Evolutionary conservation across 2,797 vertebrate species (phyloP), one percentile per base, ranked within the genome.

Genomic region (Amblyraja radiata): DNA sequence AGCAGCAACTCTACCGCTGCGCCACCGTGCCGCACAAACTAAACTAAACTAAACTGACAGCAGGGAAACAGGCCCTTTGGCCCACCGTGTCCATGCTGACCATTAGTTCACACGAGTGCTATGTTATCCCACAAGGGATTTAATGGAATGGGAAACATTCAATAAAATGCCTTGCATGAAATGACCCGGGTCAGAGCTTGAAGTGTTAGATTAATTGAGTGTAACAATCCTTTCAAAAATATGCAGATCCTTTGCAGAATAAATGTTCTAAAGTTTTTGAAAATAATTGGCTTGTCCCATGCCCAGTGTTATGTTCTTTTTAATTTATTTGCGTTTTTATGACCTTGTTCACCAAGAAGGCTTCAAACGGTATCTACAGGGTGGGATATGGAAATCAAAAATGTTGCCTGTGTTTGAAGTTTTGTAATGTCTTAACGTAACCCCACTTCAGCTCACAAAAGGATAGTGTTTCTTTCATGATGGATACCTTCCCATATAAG

Each of bases 121-220:
- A 54, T 54, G 46, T 6, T 54, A 54, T 54, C 46, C 46, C 46
- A 54, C 46, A 54, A 6, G 46, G 46, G 46, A 54, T 54, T 6
- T 54, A 5, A 18, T 13, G 18, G 39, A n/a, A 46, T 71, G 23
- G 90, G 71, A 92, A 92, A 8, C 36, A 54, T 10, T 74, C 36
- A 92, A 76, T n/a, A 1, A 54, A 23, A 54, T 74, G 39, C 23
- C 39, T 91, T 46, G 65, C 90, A 91, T 91, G 0, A 36, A 36
- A 36, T 92, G 68, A 74, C 71, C 71, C 54, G 28, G 73, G 73
- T 58, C 73, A 76, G 25, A 76, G 6, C 2, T 88, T 88, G n/a
- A 88, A 65, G n/a, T 91, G 65, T 46, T 74, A 54, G 46, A 71
- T 91, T 54, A 91, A 91, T 46, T 73, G 68, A 92, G 46, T 76